phyloP scores from a whole-genome alignment of 2,888 invertebrate genomes.

The Parapristionchus giblindavisi region DNA sequence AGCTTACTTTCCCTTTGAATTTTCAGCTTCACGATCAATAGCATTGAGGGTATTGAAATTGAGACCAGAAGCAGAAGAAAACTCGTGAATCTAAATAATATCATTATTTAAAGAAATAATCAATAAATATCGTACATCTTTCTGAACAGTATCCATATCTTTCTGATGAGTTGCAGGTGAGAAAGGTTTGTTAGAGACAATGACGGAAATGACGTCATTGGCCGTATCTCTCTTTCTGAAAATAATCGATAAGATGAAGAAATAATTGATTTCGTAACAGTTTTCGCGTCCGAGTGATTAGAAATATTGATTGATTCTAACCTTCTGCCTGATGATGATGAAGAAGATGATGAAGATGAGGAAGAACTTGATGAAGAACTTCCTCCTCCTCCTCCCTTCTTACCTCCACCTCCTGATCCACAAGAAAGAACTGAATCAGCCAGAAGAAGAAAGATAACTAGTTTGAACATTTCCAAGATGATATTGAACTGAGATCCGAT shows the following conservation, averaged over 20 bases:
- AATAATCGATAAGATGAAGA: no score
- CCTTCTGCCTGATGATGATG: no score
- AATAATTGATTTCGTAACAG: no score
- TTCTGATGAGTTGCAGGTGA: constrained; percentile 2
- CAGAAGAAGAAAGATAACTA: constrained; percentile 4
- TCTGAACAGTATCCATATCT: constrained; percentile 7
- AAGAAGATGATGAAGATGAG: no score
- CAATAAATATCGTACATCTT: background rate
- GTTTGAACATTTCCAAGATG: no score
- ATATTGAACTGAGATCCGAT: no score
- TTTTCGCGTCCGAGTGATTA: no score
- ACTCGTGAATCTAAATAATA: constrained; percentile 11
- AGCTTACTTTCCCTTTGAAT: constrained; percentile 11
- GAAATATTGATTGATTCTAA: no score
- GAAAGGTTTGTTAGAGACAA: constrained; percentile 8
- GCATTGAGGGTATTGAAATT: constrained; percentile 18
- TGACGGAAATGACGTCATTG: constrained; percentile 5
- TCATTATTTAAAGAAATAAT: background rate
- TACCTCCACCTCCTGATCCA: background rate
- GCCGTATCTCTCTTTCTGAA: background rate
- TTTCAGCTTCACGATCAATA: constrained; percentile 14
- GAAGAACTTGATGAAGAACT: no score
- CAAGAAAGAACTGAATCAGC: background rate
- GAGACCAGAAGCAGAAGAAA: constrained; percentile 13
- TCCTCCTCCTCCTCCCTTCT: constrained; percentile 1